These are phyloP conservation scores for Conopomorpha cramerella DNA, from an alignment of 1,140 invertebrate genomes.

Conservation along the genomic window DNA sequence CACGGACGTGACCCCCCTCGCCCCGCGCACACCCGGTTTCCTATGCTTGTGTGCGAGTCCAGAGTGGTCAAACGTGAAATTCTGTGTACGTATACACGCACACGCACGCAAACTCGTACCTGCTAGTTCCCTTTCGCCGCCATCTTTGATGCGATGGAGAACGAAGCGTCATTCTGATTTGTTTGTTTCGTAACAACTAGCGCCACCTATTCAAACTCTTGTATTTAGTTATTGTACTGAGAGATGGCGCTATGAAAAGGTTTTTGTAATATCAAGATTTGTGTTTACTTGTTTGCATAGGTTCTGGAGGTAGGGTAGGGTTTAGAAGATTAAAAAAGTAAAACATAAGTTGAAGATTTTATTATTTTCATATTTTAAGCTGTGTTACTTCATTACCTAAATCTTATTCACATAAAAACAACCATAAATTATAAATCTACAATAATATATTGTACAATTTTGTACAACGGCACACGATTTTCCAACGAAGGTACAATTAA, in stretches of 20 bases:
- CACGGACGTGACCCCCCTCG: constrained; percentile 62
- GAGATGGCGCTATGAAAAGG: constrained; percentile 11
- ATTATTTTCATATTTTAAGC: too few relatives aligned
- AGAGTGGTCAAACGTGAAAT: constrained; percentile 60
- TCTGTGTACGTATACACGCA: constrained; percentile 43
- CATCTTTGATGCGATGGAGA: constrained; percentile 47
- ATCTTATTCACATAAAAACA: too few relatives aligned
- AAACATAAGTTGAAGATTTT: too few relatives aligned
- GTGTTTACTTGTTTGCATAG: too few relatives aligned
- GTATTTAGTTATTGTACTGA: neutral
- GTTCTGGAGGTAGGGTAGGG: too few relatives aligned
- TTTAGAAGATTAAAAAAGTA: too few relatives aligned
- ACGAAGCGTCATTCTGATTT: constrained; percentile 20
- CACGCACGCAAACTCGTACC: constrained; percentile 41
- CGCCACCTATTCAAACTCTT: constrained; percentile 21
- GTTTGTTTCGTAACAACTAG: constrained; percentile 9
- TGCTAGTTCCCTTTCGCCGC: constrained; percentile 45
- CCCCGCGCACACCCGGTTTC: constrained; percentile 46
- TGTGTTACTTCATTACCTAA: too few relatives aligned
- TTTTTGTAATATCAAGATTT: too few relatives aligned
- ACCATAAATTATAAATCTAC: too few relatives aligned
- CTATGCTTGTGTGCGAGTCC: constrained; percentile 28
- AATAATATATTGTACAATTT: too few relatives aligned
- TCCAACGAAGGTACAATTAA: too few relatives aligned
- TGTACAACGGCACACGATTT: too few relatives aligned